Conservation (phyloP, 2,113 vertebrate species). For the Nestor notabilis region DNA sequence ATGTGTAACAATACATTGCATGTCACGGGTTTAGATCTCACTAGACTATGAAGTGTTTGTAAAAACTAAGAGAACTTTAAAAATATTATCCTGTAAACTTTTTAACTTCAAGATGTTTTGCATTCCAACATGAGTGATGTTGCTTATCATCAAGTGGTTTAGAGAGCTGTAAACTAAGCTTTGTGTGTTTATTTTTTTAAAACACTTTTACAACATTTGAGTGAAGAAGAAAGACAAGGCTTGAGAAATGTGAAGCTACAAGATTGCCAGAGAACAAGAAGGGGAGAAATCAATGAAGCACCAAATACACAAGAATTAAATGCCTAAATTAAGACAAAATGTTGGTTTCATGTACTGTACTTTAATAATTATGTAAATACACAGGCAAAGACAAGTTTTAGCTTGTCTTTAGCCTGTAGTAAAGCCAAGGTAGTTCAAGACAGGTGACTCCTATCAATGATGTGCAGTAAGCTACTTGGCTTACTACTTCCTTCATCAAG, state of each 20-base stretch:
- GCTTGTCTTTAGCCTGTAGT: neutral
- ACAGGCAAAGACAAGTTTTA: neutral
- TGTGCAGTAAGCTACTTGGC: neutral
- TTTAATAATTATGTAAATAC: neutral
- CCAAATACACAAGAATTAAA: neutral
- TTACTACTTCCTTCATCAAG: neutral
- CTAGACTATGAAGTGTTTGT: neutral
- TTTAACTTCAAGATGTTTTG: neutral
- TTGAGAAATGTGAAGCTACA: neutral
- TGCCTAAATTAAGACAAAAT: neutral
- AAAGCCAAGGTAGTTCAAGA: neutral
- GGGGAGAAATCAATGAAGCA: neutral
- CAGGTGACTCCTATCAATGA: neutral
- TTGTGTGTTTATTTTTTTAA: neutral
- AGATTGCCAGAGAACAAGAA: neutral
- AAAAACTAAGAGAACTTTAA: neutral
- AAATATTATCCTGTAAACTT: neutral
- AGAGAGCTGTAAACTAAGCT: neutral
- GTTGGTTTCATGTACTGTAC: neutral
- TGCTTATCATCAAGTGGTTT: neutral
- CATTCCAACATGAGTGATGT: neutral
- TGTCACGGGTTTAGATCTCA: neutral
- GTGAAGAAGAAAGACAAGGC: neutral
- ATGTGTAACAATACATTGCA: neutral
- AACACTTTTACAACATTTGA: neutral